Percentiles rank a stretch among this genome's conserved stretches.
phyloP scores from a whole-genome alignment of 1,140 invertebrate genomes.

The Bombus cullumanus region DNA sequence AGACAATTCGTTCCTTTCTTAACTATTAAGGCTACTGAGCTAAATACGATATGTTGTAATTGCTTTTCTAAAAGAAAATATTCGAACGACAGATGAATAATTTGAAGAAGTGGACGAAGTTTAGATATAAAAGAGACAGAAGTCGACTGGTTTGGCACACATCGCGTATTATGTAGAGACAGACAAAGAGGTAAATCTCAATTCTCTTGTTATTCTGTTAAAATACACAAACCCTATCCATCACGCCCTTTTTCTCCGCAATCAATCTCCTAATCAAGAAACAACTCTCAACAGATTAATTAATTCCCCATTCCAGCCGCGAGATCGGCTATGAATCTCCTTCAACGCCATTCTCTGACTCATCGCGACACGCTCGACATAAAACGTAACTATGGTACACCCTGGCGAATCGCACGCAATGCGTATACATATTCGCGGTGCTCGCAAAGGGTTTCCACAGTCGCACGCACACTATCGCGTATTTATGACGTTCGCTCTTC shows the following conservation, averaged over 20 bases:
- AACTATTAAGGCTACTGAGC: too few relatives aligned
- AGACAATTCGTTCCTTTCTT: background rate
- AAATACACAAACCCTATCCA: background rate
- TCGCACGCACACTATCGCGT: background rate
- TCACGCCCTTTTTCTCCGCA: background rate
- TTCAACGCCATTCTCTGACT: slow-evolving; percentile 27
- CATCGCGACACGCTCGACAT: slow-evolving; percentile 28
- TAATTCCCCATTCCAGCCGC: slow-evolving; percentile 30
- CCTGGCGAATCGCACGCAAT: slow-evolving; percentile 54
- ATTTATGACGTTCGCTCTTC: slow-evolving; percentile 34
- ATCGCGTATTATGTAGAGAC: too few relatives aligned
- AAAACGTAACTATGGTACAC: slow-evolving; percentile 24
- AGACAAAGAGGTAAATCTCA: background rate
- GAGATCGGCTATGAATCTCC: slow-evolving; percentile 40
- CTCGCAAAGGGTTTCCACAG: slow-evolving; percentile 43
- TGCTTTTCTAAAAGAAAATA: too few relatives aligned
- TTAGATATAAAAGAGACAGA: too few relatives aligned
- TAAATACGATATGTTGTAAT: too few relatives aligned
- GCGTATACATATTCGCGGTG: slow-evolving; percentile 8
- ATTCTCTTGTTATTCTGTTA: background rate
- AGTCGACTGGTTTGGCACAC: too few relatives aligned
- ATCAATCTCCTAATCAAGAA: background rate
- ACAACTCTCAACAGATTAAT: slow-evolving; percentile 21
- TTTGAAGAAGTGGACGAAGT: too few relatives aligned
- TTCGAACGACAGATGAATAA: too few relatives aligned